Percentiles rank a stretch among this genome's conserved stretches.
Evolutionary conservation across 2,797 vertebrate genomes (phyloP).

Genomic region (Catamblyrhynchus diadema): DNA sequence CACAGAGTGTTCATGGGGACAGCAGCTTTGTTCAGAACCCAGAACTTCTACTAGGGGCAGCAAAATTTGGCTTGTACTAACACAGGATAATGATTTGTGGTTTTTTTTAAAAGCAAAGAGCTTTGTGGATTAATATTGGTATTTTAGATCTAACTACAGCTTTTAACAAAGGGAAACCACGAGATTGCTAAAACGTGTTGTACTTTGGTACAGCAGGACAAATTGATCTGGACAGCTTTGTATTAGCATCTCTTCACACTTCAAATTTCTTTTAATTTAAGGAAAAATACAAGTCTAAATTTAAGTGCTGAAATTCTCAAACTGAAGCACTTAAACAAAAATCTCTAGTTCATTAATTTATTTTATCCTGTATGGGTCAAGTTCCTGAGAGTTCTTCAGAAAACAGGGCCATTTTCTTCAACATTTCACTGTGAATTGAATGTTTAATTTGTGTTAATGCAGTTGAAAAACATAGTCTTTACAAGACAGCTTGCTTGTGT

Average conservation of each 20-base stretch:
- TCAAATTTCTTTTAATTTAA: background rate
- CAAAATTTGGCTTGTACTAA: background rate
- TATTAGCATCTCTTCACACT: background rate
- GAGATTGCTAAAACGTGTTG: background rate
- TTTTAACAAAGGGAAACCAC: background rate
- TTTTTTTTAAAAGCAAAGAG: background rate
- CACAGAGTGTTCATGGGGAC: rapidly evolving
- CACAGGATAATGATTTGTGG: background rate
- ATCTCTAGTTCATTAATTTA: background rate
- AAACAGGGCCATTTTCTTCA: background rate
- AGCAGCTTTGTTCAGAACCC: background rate
- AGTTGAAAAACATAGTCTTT: background rate
- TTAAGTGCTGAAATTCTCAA: background rate
- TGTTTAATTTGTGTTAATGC: background rate
- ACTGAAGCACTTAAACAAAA: background rate
- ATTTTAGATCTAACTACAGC: background rate
- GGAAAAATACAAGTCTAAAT: background rate
- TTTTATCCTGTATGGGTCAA: background rate
- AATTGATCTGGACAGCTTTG: background rate
- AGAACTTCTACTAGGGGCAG: background rate
- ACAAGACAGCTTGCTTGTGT: background rate
- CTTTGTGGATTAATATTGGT: background rate
- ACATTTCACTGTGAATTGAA: background rate
- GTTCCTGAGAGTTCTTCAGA: background rate
- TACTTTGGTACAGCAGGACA: background rate